These are phyloP conservation scores for Zaprionus taronus DNA, from an alignment of 1,140 invertebrate genomes.

Conservation along the genomic window DNA sequence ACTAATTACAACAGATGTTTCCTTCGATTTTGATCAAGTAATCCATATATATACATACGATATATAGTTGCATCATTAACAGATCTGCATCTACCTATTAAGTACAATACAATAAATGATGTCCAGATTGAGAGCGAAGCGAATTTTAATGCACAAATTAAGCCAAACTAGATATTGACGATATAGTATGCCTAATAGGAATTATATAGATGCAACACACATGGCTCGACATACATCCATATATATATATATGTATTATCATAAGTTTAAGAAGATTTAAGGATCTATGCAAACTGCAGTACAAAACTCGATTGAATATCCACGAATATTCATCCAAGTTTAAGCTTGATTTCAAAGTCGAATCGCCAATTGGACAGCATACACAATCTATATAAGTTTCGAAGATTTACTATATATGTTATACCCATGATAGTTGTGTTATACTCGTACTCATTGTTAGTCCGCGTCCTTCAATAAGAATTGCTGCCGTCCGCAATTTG, in stretches of 20 bases:
- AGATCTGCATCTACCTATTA: conserved; percentile 61
- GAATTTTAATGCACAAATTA: conserved; percentile 24
- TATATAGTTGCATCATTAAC: conserved; percentile 22
- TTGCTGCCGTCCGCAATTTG: conserved; percentile 78
- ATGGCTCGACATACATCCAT: neutral
- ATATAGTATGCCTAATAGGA: conserved; percentile 5
- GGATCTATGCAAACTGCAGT: conserved; percentile 71
- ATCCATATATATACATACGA: conserved; percentile 30
- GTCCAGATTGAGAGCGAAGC: conserved; percentile 27
- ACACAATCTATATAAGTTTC: neutral
- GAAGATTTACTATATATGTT: neutral
- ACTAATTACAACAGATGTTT: conserved; percentile 57
- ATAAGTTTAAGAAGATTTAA: conserved; percentile 45
- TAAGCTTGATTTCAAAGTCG: neutral
- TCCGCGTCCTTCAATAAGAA: conserved; percentile 34
- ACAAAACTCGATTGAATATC: conserved; percentile 62
- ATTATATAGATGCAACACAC: conserved; percentile 9
- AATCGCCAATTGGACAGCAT: neutral
- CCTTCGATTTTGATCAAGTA: conserved; percentile 53
- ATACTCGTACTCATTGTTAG: conserved; percentile 5
- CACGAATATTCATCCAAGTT: conserved; percentile 12
- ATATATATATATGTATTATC: conserved; percentile 6
- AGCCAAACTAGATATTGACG: conserved; percentile 14
- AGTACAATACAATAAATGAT: conserved; percentile 64
- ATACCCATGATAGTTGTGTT: neutral